A percentile compares a stretch with the other conserved stretches of the same genome.
These are phyloP conservation scores for Epizoanthus illoricatus DNA, from an alignment of 92 coral and sea anemone genomes.

Conservation along the genomic window DNA sequence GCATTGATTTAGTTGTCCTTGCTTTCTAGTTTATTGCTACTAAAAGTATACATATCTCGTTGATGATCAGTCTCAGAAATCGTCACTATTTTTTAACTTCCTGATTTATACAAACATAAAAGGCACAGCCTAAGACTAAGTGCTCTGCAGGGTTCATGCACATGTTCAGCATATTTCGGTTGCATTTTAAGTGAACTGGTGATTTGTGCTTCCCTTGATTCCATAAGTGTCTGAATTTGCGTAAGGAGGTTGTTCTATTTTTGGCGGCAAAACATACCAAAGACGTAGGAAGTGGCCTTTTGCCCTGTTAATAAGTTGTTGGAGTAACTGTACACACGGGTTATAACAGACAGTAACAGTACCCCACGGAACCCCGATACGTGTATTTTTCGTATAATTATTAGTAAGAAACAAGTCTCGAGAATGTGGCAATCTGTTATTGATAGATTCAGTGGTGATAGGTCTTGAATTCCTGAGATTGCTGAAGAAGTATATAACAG, in stretches of 20 bases:
- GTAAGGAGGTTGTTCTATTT: background rate
- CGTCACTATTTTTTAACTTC: too few relatives aligned
- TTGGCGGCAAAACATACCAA: background rate
- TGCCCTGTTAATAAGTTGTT: too few relatives aligned
- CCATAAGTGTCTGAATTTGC: background rate
- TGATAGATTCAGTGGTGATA: slow-evolving; percentile 32
- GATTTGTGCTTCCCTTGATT: slow-evolving; percentile 7
- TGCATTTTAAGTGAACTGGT: slow-evolving; percentile 15
- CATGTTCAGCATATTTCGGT: slow-evolving; percentile 34
- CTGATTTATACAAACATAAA: too few relatives aligned
- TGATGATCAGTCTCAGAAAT: too few relatives aligned
- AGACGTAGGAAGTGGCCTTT: too few relatives aligned
- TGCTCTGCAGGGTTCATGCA: background rate
- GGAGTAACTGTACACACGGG: too few relatives aligned
- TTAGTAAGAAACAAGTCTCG: background rate
- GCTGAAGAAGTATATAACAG: background rate
- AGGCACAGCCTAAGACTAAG: too few relatives aligned
- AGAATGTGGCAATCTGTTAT: background rate
- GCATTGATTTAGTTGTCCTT: too few relatives aligned
- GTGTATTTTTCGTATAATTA: background rate
- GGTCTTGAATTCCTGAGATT: slow-evolving; percentile 24
- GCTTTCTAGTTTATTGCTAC: too few relatives aligned
- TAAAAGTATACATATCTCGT: too few relatives aligned
- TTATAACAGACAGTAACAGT: too few relatives aligned
- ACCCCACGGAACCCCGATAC: too few relatives aligned